These are phyloP conservation scores for Montipora capitata DNA, from an alignment of 92 coral and sea anemone species.

Conservation along the genomic window DNA sequence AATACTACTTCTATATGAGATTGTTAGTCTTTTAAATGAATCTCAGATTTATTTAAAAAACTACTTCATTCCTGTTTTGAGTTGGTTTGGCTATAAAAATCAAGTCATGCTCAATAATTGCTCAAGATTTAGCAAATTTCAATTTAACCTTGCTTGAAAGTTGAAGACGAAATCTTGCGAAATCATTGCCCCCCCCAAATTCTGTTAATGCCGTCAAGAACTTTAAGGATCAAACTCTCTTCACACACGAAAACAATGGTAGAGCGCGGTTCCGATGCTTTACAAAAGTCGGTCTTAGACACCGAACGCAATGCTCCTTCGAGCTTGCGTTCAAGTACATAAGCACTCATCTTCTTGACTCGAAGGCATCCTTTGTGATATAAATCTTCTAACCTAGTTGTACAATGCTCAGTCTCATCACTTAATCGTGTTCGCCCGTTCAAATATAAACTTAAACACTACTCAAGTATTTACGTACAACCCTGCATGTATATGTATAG, in stretches of 20 bases:
- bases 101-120: background rate
- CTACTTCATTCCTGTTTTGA: background rate
- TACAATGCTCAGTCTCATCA: background rate
- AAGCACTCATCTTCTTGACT: conserved; percentile 3
- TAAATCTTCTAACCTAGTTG: background rate
- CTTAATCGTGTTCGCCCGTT: conserved; percentile 39
- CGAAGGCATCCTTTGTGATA: background rate
- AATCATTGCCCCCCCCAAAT: background rate
- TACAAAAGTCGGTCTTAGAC: background rate
- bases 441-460: conserved; percentile 90
- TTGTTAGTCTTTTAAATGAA: background rate
- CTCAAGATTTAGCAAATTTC: background rate
- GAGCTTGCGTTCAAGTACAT: background rate
- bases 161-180: background rate
- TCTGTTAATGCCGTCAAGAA: background rate
- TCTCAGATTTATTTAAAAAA: background rate
- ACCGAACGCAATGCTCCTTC: background rate
- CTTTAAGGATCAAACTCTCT: background rate
- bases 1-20: background rate
- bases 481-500: conserved; percentile 99
- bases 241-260: background rate
- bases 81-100: background rate
- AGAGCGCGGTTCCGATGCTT: background rate
- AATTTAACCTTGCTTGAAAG: background rate
- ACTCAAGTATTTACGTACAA: conserved; percentile 83